Conservation (phyloP, 2,888 invertebrate species). For the Gasteruption jaculator region DNA sequence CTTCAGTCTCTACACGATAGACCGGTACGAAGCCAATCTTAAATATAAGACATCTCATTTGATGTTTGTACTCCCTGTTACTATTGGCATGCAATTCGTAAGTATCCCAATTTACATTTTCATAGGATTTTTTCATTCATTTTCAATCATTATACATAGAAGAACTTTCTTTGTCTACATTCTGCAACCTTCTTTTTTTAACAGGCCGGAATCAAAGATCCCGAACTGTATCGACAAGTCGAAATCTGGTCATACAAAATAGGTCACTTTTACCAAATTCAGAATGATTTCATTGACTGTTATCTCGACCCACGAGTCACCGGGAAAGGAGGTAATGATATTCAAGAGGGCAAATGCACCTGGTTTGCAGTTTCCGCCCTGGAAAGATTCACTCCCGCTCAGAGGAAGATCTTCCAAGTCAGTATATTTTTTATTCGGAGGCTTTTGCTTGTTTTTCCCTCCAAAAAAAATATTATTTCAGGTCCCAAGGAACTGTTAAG, state of each 20-base stretch:
- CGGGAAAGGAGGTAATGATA: constrained; percentile 89
- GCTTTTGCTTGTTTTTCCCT: too few species aligned
- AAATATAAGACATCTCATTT: constrained; percentile 93
- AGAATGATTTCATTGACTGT: constrained; percentile 88
- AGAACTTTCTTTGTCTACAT: too few species aligned
- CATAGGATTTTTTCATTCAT: too few species aligned
- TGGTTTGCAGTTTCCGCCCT: constrained; percentile 91
- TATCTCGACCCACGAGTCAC: constrained; percentile 81
- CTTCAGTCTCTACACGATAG: constrained; percentile 74
- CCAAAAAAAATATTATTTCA: too few species aligned
- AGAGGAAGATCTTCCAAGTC: constrained; percentile 67
- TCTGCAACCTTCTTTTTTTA: too few species aligned
- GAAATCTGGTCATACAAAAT: constrained; percentile 84
- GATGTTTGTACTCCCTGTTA: constrained; percentile 89
- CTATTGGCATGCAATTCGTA: constrained; percentile 81
- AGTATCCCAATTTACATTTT: too few species aligned
- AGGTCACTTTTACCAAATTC: constrained; percentile 92
- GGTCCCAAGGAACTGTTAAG: too few species aligned
- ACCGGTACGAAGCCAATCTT: constrained; percentile 80
- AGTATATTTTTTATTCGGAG: constrained; percentile 16
- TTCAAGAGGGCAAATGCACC: constrained; percentile 92
- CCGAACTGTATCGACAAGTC: constrained; percentile 77
- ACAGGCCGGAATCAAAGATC: constrained; percentile 64
- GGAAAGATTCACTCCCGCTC: constrained; percentile 68
- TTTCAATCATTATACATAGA: too few species aligned